Conservation (phyloP, 2,888 invertebrate genomes). For the Cephus nigrinus region DNA sequence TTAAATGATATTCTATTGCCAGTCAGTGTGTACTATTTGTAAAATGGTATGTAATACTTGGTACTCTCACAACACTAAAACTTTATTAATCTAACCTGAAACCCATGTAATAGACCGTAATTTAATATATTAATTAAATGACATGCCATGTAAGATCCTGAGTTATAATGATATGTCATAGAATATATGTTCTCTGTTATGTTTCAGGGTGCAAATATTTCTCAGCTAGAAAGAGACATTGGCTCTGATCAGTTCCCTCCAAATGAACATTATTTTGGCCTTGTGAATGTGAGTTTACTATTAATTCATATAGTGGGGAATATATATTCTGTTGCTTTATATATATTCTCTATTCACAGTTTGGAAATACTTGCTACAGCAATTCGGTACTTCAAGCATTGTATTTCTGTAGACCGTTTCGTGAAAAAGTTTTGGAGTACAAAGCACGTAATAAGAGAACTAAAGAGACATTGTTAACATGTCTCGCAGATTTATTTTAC, state of each 20-base stretch:
- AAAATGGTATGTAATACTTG: constrained; percentile 48
- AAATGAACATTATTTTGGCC: constrained; percentile 99
- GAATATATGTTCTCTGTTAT: constrained; percentile 26
- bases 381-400: constrained; percentile 99
- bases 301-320: constrained; percentile 10
- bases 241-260: constrained; percentile 98
- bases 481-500: constrained; percentile 98
- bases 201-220: constrained; percentile 96
- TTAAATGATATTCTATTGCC: constrained; percentile 46
- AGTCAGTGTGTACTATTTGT: constrained; percentile 41
- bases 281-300: constrained; percentile 90
- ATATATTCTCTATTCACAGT: constrained; percentile 72
- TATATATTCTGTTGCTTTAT: constrained; percentile 12
- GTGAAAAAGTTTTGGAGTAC: constrained; percentile 98
- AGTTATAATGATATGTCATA: background rate
- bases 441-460: constrained; percentile 95
- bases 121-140: background rate
- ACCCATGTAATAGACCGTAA: background rate
- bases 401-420: constrained; percentile 99
- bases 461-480: constrained; percentile 97
- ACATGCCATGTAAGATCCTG: background rate
- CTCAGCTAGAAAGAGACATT: constrained; percentile 99
- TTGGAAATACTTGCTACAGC: constrained; percentile 99
- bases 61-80: background rate
- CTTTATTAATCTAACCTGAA: background rate